A percentile compares a stretch with the other conserved stretches of the same genome.
Evolutionary conservation across 2,113 vertebrate species (phyloP).

Genomic region (Tupaia tana): DNA sequence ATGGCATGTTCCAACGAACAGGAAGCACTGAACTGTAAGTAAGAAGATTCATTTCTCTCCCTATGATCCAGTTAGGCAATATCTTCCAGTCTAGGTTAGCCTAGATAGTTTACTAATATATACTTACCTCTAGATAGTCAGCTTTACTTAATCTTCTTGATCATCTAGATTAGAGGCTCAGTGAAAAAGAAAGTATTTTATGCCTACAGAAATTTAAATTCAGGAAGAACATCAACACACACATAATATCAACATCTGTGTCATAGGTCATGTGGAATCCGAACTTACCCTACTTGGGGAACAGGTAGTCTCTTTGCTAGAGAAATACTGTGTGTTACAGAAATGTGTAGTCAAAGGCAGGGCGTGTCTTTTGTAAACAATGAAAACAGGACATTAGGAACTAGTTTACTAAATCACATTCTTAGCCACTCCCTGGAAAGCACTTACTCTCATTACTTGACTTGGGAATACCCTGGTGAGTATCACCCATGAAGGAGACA

Average conservation of each 20-base stretch:
- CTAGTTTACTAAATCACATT: slow-evolving; percentile 70
- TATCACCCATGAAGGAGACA: not conserved
- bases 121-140: not conserved
- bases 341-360: slow-evolving; percentile 56
- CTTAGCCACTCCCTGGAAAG: slow-evolving; percentile 70
- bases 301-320: slow-evolving; percentile 42
- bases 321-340: slow-evolving; percentile 46
- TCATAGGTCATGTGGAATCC: not conserved
- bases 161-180: slow-evolving; percentile 31
- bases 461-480: slow-evolving; percentile 35
- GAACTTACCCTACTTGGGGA: not conserved
- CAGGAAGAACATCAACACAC: not conserved
- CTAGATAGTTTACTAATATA: slow-evolving; percentile 53
- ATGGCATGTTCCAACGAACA: not conserved
- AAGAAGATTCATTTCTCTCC: slow-evolving; percentile 30
- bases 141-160: slow-evolving; percentile 25
- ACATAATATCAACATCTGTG: not conserved
- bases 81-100: slow-evolving; percentile 35
- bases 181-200: not conserved
- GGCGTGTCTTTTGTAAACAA: slow-evolving; percentile 62
- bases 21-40: not conserved
- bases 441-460: slow-evolving; percentile 63
- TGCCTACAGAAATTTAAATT: slow-evolving; percentile 50
- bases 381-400: slow-evolving; percentile 76
- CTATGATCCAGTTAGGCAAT: not conserved